These are phyloP conservation scores for Mesodorylaimus sp. DNA, from an alignment of 2,888 invertebrate genomes.

Conservation along the genomic window DNA sequence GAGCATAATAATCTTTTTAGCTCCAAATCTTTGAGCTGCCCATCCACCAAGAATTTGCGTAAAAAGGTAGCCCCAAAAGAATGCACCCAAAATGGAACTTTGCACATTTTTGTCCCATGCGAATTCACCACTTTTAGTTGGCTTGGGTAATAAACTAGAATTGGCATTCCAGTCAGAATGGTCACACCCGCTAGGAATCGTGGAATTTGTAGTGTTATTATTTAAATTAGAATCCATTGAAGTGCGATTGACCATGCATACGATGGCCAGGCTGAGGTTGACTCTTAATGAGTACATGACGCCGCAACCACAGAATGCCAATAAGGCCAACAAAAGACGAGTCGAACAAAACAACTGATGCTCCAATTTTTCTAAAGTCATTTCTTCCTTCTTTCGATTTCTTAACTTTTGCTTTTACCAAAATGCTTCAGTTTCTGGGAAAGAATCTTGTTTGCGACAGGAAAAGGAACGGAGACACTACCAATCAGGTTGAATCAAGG, in stretches of 20 bases:
- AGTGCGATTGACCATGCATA: slow-evolving; percentile 62
- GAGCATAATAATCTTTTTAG: slow-evolving; percentile 27
- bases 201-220: no score
- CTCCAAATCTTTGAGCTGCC: slow-evolving; percentile 19
- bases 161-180: neutral
- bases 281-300: slow-evolving; percentile 75
- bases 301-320: slow-evolving; percentile 70
- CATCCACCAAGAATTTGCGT: slow-evolving; percentile 29
- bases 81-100: slow-evolving; percentile 39
- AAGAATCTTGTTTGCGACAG: no score
- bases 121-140: slow-evolving; percentile 36
- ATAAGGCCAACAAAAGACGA: slow-evolving; percentile 46
- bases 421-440: no score
- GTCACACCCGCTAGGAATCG: no score
- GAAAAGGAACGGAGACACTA: no score
- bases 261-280: slow-evolving; percentile 74
- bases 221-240: no score
- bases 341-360: slow-evolving; percentile 20
- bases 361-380: no score
- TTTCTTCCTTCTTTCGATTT: no score
- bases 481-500: no score
- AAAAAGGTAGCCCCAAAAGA: slow-evolving; percentile 39
- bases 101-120: slow-evolving; percentile 40
- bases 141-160: no score
- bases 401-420: no score